Base-by-base conservation (phyloP, 2,888 invertebrate species). In the Conus canariensis region DNA sequence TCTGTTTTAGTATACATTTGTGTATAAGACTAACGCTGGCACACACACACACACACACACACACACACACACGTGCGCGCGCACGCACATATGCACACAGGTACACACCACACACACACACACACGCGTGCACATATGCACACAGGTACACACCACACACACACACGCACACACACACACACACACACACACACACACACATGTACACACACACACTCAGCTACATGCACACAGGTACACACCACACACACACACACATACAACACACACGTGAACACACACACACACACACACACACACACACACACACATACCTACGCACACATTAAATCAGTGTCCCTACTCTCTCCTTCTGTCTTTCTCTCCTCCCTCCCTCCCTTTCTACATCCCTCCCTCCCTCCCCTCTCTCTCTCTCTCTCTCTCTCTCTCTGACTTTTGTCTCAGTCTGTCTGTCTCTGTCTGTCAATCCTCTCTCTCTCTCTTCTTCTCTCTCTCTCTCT, bases 351-450 rank as follows among this genome's bases (percentile, higher is more conserved):
- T 45, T 45, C 45, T 45, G 45, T 45, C 45, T 74, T 8, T 74
- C 74, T 74, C 64, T 64, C 64, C 64, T 64, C 64, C 16, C 64
- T 64, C 64, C 16, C 64, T 64, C 64, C 16, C 64, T 80, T 8
- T 80, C 30, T 80, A 10, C 25, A 1, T 77, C 58, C 22, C 58
- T 58, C n/a, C n/a, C 14, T 85, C 59, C 22, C 22, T 85, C 60
- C 87, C 14, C 45, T 87, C 45, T 87, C 22, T 70, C 16, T 87
- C 45, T 70, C 87, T 87, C 12, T 80, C 87, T 87, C 19, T 87
- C 87, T 87, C 56, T 87, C 83, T 89, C 45, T 89, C 82, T 88
- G 77, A 60, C 19, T 80, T 30, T 30, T 80, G 10, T 6, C 30
- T 45, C 80, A 22, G 60, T 82, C 45, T 82, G 82, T 88, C 56